Base-by-base conservation (phyloP, 2,888 invertebrate species). In the Busseola fusca region DNA sequence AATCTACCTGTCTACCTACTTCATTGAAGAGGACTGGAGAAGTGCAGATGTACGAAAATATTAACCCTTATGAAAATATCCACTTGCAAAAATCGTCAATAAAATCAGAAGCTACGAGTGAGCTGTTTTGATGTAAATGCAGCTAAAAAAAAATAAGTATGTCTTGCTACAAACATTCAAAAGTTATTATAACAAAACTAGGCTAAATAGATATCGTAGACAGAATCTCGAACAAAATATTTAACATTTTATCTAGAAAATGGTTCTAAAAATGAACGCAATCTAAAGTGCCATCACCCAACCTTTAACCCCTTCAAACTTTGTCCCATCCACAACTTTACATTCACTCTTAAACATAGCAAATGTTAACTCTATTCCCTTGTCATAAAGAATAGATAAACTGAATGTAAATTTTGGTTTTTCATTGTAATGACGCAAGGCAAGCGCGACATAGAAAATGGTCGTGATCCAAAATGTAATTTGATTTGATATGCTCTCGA, bases 281-380 rank as follows among this genome's bases (percentile, higher is more conserved):
- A 84, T 83, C 79, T 80, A 37, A 77, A 84, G 62, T 76, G 77
- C 79, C 74, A 83, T 83, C 77, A 79, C 52, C 72, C 74, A 83
- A 84, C 83, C 75, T 83, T 81, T 83, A 69, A 84, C 85, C 84
- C 58, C 48, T 69, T 21, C 16, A 58, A 73, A 81, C 68, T 67
- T 67, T 71, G 68, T 70, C 30, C 45, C 57, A 71, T 66, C 42
- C 25, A 69, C 65, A 56, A 66, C 12, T 42, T 45, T 57, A 57
- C 14, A 52, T 30, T 18, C 9, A 34, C 1, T 14, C 0, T 48
- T 2, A n/a, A 59, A 64, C 10, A 21, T 1, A 60, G 1, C 7
- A 16, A 75, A 50, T 27, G 14, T 25, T 1, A 50, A 82, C 64
- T 68, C 58, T 78, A 71, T 67, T 5, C 21, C 50, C 0, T 52